These are phyloP conservation scores for Eutolmus rufibarbis DNA, from an alignment of 2,888 invertebrate genomes.

Conservation along the genomic window DNA sequence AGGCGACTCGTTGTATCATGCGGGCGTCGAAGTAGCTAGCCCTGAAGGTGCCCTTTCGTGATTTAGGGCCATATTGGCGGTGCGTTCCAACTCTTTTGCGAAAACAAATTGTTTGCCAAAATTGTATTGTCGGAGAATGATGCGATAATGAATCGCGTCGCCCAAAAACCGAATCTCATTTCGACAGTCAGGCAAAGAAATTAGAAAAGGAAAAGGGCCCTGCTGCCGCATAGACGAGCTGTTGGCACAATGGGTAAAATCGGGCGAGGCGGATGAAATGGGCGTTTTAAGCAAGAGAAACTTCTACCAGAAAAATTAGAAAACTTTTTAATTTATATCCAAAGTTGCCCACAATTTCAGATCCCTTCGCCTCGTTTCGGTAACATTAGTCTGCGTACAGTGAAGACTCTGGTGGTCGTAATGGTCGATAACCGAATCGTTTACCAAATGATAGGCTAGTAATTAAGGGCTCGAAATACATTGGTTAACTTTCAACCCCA, in stretches of 20 bases:
- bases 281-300: not conserved
- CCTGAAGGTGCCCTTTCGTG: not conserved
- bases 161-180: not conserved
- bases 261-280: not conserved
- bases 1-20: not conserved
- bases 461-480: conserved; percentile 21
- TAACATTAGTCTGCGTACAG: not conserved
- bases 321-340: conserved; percentile 38
- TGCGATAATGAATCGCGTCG: not conserved
- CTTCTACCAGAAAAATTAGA: conserved; percentile 33
- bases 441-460: conserved; percentile 25
- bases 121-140: not conserved
- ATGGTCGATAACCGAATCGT: conserved; percentile 32
- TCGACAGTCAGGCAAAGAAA: conserved; percentile 6
- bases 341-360: conserved; percentile 16
- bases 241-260: not conserved
- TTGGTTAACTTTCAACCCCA: not conserved
- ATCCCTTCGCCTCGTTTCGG: not conserved
- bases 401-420: not conserved
- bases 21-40: not conserved
- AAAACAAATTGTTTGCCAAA: not conserved
- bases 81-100: not conserved
- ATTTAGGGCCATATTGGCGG: not conserved
- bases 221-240: conserved; percentile 4
- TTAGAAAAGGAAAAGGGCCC: not conserved